These are phyloP conservation scores for Felis catus DNA, from an alignment of 2,113 vertebrate genomes.

Conservation along the genomic window F.catus_Fca126_mat1.0 CM031414.1:60080001-60080500, in stretches of 20 bases:
- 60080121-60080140: not conserved
- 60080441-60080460: not conserved
- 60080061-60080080: not conserved
- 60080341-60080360: accelerated
- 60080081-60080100: not conserved
- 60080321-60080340: accelerated
- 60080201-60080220: constrained; percentile 8
- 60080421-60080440: not conserved
- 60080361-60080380: not conserved
- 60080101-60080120: not conserved
- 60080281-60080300: not conserved
- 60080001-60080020: not conserved
- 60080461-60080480: not conserved
- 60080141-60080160: not conserved
- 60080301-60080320: not conserved
- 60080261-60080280: not conserved
- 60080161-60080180: not conserved
- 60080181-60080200: not conserved
- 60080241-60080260: not conserved
- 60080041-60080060: not conserved
- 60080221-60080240: not conserved
- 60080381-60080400: accelerated
- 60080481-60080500: too few species aligned
- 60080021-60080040: not conserved
- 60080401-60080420: not conserved